Conservation (phyloP, 2,113 vertebrate genomes). For the Ellobius talpinus region DNA sequence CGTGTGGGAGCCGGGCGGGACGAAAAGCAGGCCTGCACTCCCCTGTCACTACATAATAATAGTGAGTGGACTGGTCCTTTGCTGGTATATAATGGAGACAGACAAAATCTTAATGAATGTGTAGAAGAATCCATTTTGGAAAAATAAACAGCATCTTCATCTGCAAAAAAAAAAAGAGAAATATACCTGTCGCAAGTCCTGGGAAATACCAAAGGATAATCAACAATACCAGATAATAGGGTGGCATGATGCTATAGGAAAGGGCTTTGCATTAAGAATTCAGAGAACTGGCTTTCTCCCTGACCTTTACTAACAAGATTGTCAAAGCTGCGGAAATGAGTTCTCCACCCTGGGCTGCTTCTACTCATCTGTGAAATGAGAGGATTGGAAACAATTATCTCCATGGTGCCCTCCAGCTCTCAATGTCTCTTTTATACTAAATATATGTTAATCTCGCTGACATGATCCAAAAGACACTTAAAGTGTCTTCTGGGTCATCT, state of each 20-base stretch:
- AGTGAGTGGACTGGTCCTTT: not conserved
- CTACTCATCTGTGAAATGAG: conserved; percentile 46
- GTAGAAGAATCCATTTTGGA: not conserved
- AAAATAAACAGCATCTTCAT: not conserved
- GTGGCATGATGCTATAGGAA: not conserved
- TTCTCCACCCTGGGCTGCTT: not conserved
- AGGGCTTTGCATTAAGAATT: not conserved
- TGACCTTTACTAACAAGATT: conserved; percentile 50
- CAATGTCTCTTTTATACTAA: conserved; percentile 34
- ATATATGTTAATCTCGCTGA: conserved; percentile 24
- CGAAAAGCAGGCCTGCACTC: no score
- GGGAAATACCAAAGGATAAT: not conserved
- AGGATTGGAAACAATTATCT: conserved; percentile 28
- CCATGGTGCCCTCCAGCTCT: not conserved
- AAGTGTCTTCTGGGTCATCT: conserved; percentile 11
- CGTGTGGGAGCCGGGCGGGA: no score
- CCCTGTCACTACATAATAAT: no score
- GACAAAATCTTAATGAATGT: not conserved
- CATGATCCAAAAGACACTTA: not conserved
- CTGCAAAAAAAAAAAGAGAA: no score
- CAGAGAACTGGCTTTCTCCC: not conserved
- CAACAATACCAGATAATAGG: not conserved
- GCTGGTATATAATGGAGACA: not conserved
- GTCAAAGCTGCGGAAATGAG: conserved; percentile 14
- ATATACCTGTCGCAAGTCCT: not conserved